Conservation (phyloP, 2,113 vertebrate species). For the Astur gentilis region DNA sequence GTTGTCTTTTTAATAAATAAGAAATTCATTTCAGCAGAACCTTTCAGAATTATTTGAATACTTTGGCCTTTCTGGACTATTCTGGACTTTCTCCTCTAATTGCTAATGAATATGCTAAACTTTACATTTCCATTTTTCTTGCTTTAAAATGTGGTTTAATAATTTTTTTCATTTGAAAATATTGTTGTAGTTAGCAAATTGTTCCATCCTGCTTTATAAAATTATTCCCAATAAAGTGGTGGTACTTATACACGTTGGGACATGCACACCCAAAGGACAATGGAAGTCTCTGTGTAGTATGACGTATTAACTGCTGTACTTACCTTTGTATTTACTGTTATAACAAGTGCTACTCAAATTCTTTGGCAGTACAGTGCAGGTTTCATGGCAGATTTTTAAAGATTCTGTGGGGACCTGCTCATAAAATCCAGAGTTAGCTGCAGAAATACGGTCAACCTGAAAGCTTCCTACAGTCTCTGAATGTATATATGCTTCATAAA, state of each 20-base stretch:
- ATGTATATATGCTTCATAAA: neutral
- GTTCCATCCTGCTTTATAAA: neutral
- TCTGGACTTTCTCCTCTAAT: neutral
- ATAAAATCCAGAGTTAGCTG: neutral
- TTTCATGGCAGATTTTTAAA: slow-evolving; percentile 13
- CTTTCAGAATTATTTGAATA: slow-evolving; percentile 22
- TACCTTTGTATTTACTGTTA: neutral
- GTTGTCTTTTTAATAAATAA: slow-evolving; percentile 64
- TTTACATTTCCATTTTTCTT: neutral
- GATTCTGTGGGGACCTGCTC: neutral
- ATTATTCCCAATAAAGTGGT: neutral
- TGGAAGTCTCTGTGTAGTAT: neutral
- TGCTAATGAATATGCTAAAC: neutral
- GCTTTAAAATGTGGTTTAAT: slow-evolving; percentile 4
- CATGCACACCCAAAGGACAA: neutral
- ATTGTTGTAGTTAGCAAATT: neutral
- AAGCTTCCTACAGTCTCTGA: neutral
- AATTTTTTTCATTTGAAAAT: slow-evolving; percentile 20
- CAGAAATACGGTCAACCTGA: slow-evolving; percentile 1
- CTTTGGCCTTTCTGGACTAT: neutral
- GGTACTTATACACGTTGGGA: neutral
- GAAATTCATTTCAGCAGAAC: slow-evolving; percentile 50
- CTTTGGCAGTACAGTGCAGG: neutral
- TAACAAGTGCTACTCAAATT: neutral
- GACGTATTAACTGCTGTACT: neutral